Conservation (phyloP, 2,797 vertebrate genomes). For the Threskiornis aethiopicus region DNA sequence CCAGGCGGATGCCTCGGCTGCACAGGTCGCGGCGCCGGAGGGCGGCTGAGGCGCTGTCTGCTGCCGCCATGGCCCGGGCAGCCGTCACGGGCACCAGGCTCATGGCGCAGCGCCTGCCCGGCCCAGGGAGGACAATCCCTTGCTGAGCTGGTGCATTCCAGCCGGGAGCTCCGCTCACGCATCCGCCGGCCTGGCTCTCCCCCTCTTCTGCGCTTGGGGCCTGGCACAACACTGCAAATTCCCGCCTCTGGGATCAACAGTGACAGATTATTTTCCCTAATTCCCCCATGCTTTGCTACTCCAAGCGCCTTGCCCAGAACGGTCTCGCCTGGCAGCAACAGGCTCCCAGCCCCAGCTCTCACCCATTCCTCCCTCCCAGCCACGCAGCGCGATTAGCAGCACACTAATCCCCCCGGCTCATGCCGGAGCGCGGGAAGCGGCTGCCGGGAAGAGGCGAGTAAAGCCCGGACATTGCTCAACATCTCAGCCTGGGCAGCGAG, state of each 20-base stretch:
- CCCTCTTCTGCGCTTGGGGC: conserved; percentile 34
- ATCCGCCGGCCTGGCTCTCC: conserved; percentile 14
- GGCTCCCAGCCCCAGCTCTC: background rate
- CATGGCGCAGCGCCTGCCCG: background rate
- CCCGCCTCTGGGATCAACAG: conserved; percentile 71
- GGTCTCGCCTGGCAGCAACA: background rate
- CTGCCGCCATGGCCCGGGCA: conserved; percentile 65
- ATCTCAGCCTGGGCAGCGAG: background rate
- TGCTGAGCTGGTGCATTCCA: conserved; percentile 73
- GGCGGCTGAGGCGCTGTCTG: conserved; percentile 16
- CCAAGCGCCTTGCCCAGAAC: background rate
- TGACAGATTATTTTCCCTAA: conserved; percentile 63
- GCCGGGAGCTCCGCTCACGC: conserved; percentile 61
- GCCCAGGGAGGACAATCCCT: conserved; percentile 35
- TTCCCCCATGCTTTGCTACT: background rate
- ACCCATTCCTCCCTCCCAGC: conserved; percentile 24
- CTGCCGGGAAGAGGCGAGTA: conserved; percentile 16
- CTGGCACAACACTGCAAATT: conserved; percentile 64
- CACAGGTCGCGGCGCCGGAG: conserved; percentile 65
- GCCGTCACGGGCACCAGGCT: conserved; percentile 20
- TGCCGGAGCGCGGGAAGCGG: background rate
- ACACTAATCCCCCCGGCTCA: background rate
- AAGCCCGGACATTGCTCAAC: conserved; percentile 35
- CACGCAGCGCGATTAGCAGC: background rate
- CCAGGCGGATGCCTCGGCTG: conserved; percentile 72